Percentiles rank a stretch among this genome's conserved stretches.
Conservation (phyloP, 2,888 invertebrate genomes). For the Phanerotoma sp. region DNA sequence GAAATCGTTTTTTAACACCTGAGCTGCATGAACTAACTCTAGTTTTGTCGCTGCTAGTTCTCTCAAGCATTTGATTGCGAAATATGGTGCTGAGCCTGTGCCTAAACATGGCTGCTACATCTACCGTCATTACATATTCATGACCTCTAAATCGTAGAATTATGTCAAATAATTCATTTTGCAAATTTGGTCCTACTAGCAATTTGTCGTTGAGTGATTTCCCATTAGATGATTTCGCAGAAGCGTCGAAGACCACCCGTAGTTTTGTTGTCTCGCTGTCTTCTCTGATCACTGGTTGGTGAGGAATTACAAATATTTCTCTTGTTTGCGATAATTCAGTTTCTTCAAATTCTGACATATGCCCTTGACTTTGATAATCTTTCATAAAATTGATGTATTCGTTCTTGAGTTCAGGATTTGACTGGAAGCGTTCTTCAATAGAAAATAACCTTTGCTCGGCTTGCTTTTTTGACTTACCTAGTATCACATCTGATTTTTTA, state of each 20-base stretch:
- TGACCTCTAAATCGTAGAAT: slow-evolving; percentile 20
- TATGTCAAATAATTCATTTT: too few species aligned
- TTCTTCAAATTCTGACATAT: too few species aligned
- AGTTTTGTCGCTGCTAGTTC: slow-evolving; percentile 21
- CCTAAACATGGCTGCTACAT: slow-evolving; percentile 21
- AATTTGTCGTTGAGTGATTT: too few species aligned
- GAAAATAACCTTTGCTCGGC: slow-evolving; percentile 7
- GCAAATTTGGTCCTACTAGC: too few species aligned
- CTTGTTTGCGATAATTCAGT: too few species aligned
- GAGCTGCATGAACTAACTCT: neutral
- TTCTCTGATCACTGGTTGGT: too few species aligned
- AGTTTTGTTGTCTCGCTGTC: slow-evolving; percentile 13
- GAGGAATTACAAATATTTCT: too few species aligned
- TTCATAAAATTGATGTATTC: too few species aligned
- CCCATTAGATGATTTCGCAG: too few species aligned
- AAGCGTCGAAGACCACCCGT: slow-evolving; percentile 15
- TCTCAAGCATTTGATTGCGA: slow-evolving; percentile 2
- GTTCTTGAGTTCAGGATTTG: too few species aligned
- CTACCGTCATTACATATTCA: slow-evolving; percentile 17
- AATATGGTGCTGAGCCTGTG: neutral
- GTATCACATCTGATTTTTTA: slow-evolving; percentile 8
- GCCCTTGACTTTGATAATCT: too few species aligned
- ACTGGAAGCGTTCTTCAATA: too few species aligned
- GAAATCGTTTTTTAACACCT: neutral
- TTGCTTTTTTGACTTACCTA: slow-evolving; percentile 24